These are phyloP conservation scores for Drosophila hydei DNA, from an alignment of 1,140 invertebrate genomes.

Conservation along the genomic window DNA sequence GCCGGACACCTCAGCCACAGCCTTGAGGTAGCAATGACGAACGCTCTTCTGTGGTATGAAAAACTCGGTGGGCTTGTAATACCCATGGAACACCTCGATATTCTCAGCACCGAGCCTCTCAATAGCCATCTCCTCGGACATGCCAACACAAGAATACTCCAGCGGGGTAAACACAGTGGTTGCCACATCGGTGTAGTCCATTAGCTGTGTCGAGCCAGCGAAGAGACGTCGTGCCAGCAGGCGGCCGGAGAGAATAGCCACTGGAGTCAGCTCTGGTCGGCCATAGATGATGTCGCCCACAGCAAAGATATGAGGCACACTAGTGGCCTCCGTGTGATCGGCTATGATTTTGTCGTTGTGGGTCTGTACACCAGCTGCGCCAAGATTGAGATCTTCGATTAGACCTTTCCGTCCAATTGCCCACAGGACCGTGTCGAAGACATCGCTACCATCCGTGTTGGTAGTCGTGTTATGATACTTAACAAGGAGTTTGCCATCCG, in stretches of 20 bases:
- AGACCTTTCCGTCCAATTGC: slow-evolving; percentile 91
- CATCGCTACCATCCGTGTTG: slow-evolving; percentile 86
- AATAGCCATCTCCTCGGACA: slow-evolving; percentile 95
- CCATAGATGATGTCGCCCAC: slow-evolving; percentile 97
- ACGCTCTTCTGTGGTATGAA: slow-evolving; percentile 93
- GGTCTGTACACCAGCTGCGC: slow-evolving; percentile 87
- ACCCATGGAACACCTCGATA: slow-evolving; percentile 95
- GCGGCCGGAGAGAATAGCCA: slow-evolving; percentile 97
- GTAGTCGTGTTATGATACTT: slow-evolving; percentile 86
- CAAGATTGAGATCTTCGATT: slow-evolving; percentile 88
- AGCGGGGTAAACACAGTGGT: slow-evolving; percentile 98
- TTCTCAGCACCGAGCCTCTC: slow-evolving; percentile 87
- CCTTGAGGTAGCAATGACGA: slow-evolving; percentile 91
- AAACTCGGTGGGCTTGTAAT: slow-evolving; percentile 97
- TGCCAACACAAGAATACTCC: slow-evolving; percentile 97
- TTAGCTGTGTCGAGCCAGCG: slow-evolving; percentile 86
- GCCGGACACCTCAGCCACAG: slow-evolving; percentile 87
- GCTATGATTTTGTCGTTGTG: slow-evolving; percentile 87
- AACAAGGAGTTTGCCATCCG: slow-evolving; percentile 88
- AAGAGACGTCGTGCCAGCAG: slow-evolving; percentile 92
- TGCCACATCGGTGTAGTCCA: slow-evolving; percentile 97
- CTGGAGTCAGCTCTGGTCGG: slow-evolving; percentile 96
- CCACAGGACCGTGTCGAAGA: slow-evolving; percentile 93
- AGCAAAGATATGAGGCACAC: slow-evolving; percentile 94
- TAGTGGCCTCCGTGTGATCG: slow-evolving; percentile 91